phyloP scores from a whole-genome alignment of 2,113 vertebrate species.

The Camelus dromedarius region DNA sequence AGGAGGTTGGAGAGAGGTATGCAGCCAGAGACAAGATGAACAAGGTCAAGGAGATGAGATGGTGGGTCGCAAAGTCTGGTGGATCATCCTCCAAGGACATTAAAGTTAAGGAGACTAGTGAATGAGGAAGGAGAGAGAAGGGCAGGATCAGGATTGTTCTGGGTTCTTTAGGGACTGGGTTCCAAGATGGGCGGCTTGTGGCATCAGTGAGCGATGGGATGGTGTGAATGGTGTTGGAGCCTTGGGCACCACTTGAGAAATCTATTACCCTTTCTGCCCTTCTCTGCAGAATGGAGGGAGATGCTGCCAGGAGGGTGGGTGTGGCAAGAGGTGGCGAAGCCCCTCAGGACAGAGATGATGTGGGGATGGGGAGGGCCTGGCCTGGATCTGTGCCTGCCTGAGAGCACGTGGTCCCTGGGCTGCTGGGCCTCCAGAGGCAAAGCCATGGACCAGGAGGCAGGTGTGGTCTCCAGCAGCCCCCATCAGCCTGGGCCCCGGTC shows the following conservation, averaged over 20 bases:
- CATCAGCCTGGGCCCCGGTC: neutral
- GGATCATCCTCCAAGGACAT: neutral
- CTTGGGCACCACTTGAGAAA: neutral
- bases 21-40: neutral
- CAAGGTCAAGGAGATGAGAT: neutral
- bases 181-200: neutral
- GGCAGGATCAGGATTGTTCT: fast-evolving
- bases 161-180: neutral
- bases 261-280: neutral
- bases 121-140: neutral
- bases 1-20: fast-evolving
- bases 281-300: neutral
- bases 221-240: neutral
- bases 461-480: neutral
- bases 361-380: neutral
- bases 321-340: neutral
- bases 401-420: neutral
- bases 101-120: neutral
- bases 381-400: neutral
- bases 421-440: neutral
- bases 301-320: neutral
- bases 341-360: neutral
- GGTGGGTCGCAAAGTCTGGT: neutral
- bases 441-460: neutral
- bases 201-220: neutral